Base-by-base conservation (phyloP, 2,113 vertebrate genomes). In the Trematocara stigmaticum region DNA sequence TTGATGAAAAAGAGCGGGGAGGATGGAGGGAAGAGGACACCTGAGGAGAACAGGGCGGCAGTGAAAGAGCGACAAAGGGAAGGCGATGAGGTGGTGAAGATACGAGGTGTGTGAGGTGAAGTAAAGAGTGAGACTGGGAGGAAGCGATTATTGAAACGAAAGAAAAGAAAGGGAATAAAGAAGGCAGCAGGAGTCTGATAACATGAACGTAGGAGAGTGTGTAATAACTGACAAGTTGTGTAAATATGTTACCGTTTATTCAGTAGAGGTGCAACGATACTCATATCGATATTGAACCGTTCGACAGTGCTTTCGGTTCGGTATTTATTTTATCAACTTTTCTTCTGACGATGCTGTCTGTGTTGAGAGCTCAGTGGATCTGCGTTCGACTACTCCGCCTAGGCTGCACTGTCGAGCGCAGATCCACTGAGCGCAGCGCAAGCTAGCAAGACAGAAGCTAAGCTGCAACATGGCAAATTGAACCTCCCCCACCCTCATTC, bases 1-100 rank as follows among this genome's bases (percentile, higher is more conserved):
- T 86, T 90, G 94, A 81, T 61, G 89, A 81, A 31, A 84, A 69
- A 83, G 81, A 87, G 87, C 40, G 10, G 79, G 88, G 42, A 57
- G 88, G 93, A 86, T 85, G 92, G 90, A 89, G 82, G 84, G 85
- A 83, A 71, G 83, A 89, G 83, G 88, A 90, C 55, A 94, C 91
- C 93, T 93, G 92, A 81, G 71, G 81, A 92, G 31, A 87, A 88
- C 51, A 83, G 79, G 83, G 49, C 78, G 87, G 66, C 83, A 34
- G 79, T 61, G 56, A 71, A 23, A 78, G 47, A 79, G 20, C 59
- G 84, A 83, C 51, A 81, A 29, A 79, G 85, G 84, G 35, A 56
- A 8, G 26, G 55, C 38, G 71, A 81, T 79, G 64, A 74, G 8
- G 80, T 64, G 20, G 31, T 69, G 31, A 61, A 61, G 57, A n/a